These are phyloP conservation scores for Strongylocentrotus purpuratus DNA, from an alignment of 35 echinoderm and acorn worm genomes.

Conservation along the genomic window DNA sequence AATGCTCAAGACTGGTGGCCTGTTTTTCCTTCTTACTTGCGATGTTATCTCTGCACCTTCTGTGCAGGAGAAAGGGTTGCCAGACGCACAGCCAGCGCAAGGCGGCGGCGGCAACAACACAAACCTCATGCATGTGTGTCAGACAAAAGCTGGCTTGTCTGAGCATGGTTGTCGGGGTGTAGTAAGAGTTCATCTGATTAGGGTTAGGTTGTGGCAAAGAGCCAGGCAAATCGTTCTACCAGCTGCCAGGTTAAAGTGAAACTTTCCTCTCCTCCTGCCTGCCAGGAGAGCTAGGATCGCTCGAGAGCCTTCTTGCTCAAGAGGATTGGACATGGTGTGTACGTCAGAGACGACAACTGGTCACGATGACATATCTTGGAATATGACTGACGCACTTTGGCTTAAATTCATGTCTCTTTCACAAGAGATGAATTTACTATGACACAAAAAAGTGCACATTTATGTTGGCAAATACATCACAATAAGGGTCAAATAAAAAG, in stretches of 20 bases:
- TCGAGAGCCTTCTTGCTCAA: not conserved
- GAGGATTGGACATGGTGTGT: not conserved
- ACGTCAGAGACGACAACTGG: not conserved
- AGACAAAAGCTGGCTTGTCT: constrained; percentile 18
- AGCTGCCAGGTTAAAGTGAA: not conserved
- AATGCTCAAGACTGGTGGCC: not conserved
- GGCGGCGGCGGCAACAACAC: not conserved
- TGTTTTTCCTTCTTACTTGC: not conserved
- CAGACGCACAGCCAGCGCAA: not conserved
- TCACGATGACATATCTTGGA: not conserved
- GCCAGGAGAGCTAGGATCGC: not conserved
- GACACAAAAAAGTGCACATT: not conserved
- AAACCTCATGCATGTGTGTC: not conserved
- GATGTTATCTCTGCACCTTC: constrained; percentile 29
- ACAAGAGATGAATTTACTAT: not conserved
- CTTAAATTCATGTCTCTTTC: not conserved
- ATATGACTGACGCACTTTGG: not conserved
- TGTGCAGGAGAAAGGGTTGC: not conserved
- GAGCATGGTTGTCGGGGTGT: not conserved
- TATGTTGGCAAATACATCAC: not conserved
- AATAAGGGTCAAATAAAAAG: not conserved
- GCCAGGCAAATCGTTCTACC: not conserved
- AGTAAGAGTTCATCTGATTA: constrained; percentile 27
- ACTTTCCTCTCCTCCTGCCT: not conserved
- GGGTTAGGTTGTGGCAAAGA: not conserved